Evolutionary conservation across 2,888 invertebrate species (phyloP).

Genomic region (Oscheius onirici): DNA sequence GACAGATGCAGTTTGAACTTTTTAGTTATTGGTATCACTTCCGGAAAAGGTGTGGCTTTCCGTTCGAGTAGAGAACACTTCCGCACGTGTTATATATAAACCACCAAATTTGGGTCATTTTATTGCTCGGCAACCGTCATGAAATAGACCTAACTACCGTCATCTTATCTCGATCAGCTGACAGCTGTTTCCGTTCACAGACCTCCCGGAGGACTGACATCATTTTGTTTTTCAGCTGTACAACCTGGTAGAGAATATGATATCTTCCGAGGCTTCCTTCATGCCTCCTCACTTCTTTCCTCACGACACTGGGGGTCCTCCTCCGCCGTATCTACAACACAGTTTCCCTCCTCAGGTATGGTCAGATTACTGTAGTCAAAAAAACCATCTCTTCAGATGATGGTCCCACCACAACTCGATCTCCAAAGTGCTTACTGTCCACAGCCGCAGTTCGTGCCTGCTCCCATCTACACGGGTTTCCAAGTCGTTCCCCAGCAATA

Average conservation of each 20-base stretch:
- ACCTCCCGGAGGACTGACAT: not conserved
- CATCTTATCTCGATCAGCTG: not conserved
- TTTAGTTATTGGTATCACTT: too few relatives aligned
- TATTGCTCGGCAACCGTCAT: too few relatives aligned
- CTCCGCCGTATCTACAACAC: slow-evolving; percentile 6
- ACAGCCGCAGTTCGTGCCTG: not conserved
- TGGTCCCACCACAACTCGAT: slow-evolving; percentile 4
- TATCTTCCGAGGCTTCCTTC: slow-evolving; percentile 30
- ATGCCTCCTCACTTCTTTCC: slow-evolving; percentile 21
- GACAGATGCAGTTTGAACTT: too few relatives aligned
- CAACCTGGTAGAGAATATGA: not conserved
- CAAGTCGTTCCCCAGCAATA: slow-evolving; percentile 25
- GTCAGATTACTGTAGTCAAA: not conserved
- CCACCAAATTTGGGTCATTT: too few relatives aligned
- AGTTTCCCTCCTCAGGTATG: not conserved
- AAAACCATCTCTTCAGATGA: not conserved
- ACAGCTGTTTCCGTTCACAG: too few relatives aligned
- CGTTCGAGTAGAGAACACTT: not conserved
- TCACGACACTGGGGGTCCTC: slow-evolving; percentile 1
- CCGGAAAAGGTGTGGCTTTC: not conserved
- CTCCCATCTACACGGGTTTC: slow-evolving; percentile 2
- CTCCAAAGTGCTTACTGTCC: slow-evolving; percentile 3
- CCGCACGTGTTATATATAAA: not conserved
- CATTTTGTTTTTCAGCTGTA: not conserved
- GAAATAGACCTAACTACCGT: not conserved